phyloP scores from a whole-genome alignment of 2,888 invertebrate species.

The Pediacus dermestoides region DNA sequence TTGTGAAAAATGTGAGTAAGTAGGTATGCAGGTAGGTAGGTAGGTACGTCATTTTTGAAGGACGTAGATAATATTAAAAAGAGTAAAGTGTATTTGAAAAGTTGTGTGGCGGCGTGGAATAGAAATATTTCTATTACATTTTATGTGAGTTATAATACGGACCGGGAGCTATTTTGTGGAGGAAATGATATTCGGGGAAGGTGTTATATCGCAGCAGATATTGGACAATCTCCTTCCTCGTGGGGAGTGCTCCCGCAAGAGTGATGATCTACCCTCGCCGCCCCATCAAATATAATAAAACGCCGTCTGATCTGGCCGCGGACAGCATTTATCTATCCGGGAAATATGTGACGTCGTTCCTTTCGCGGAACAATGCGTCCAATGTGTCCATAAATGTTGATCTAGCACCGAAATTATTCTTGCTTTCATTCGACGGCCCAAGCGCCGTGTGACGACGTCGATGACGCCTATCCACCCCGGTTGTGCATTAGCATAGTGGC shows the following conservation, averaged over 20 bases:
- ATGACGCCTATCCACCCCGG: no score
- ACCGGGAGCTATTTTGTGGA: constrained; percentile 10
- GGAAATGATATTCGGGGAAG: constrained; percentile 17
- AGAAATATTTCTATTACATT: constrained; percentile 18
- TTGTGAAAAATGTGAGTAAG: no score
- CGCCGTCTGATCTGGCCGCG: constrained; percentile 31
- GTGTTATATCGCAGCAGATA: constrained; percentile 15
- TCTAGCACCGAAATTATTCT: constrained; percentile 11
- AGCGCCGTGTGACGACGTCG: background rate
- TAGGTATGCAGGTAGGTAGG: no score
- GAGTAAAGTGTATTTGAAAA: no score
- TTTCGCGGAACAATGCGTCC: constrained; percentile 21
- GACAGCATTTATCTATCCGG: constrained; percentile 33
- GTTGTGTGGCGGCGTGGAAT: no score
- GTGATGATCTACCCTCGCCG: constrained; percentile 21
- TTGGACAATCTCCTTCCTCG: constrained; percentile 10
- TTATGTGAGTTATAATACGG: constrained; percentile 14
- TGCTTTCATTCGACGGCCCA: constrained; percentile 8
- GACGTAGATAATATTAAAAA: no score
- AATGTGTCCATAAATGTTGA: constrained; percentile 25
- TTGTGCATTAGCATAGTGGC: constrained; percentile 10
- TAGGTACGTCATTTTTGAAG: no score
- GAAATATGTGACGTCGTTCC: constrained; percentile 24
- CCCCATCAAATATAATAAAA: constrained; percentile 35
- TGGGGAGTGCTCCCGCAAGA: constrained; percentile 18